A percentile compares a stretch with the other conserved stretches of the same genome.
phyloP scores from a whole-genome alignment of 2,113 vertebrate species.

The Ginglymostoma cirratum region DNA sequence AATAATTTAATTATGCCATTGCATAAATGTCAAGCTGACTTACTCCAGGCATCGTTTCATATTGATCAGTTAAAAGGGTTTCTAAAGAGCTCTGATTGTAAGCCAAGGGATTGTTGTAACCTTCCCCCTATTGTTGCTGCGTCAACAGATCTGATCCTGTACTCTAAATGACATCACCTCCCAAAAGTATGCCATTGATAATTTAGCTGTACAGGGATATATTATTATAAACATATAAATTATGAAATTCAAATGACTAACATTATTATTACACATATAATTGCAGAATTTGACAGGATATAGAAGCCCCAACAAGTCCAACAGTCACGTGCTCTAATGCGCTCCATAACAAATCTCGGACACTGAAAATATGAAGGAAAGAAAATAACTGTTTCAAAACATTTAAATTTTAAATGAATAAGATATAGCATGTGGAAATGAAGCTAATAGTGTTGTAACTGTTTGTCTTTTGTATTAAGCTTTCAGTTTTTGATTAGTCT shows the following conservation, averaged over 20 bases:
- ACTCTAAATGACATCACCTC: not conserved
- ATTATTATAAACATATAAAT: not conserved
- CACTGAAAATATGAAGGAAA: not conserved
- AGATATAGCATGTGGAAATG: not conserved
- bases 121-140: not conserved
- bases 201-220: not conserved
- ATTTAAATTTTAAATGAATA: not conserved
- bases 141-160: not conserved
- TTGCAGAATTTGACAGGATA: not conserved
- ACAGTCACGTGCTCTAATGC: not conserved
- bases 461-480: not conserved
- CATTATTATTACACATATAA: not conserved
- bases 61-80: constrained; percentile 34
- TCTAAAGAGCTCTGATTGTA: not conserved
- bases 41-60: constrained; percentile 7
- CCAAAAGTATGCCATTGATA: not conserved
- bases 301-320: not conserved
- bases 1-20: constrained; percentile 24
- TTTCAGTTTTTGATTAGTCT: not conserved
- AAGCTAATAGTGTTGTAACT: not conserved
- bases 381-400: not conserved
- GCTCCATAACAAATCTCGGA: not conserved
- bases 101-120: not conserved
- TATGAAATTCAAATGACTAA: not conserved
- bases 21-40: constrained; percentile 21